Conservation (phyloP, 2,888 invertebrate species). For the Orchestes rusci region DNA sequence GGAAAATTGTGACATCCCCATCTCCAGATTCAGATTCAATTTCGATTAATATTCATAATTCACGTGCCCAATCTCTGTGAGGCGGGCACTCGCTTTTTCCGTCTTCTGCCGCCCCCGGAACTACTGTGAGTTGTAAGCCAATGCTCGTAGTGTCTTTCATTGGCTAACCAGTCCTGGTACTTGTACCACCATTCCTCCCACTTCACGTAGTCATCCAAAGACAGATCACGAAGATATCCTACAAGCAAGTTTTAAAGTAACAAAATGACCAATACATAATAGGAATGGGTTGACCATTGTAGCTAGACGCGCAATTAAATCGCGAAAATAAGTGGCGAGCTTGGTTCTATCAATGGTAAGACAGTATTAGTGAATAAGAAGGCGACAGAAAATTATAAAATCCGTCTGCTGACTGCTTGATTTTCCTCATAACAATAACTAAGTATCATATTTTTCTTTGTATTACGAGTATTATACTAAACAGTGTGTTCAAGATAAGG, state of each 20-base stretch:
- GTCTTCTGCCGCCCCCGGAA: slow-evolving; percentile 22
- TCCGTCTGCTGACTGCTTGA: too few relatives aligned
- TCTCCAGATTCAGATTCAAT: slow-evolving; percentile 30
- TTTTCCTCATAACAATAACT: too few relatives aligned
- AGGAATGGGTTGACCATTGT: not conserved
- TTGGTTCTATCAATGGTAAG: too few relatives aligned
- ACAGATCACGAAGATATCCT: slow-evolving; percentile 57
- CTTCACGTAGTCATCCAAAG: slow-evolving; percentile 77
- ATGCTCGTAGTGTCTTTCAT: slow-evolving; percentile 69
- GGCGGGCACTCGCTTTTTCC: slow-evolving; percentile 37
- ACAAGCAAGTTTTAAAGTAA: not conserved
- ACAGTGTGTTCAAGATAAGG: too few relatives aligned
- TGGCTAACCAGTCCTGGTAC: slow-evolving; percentile 84
- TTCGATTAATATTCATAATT: too few relatives aligned
- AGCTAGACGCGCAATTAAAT: too few relatives aligned
- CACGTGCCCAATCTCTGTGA: slow-evolving; percentile 37
- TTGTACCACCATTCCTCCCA: slow-evolving; percentile 96
- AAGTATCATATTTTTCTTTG: too few relatives aligned
- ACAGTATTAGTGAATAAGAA: too few relatives aligned
- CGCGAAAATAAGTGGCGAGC: too few relatives aligned
- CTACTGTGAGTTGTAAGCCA: slow-evolving; percentile 51
- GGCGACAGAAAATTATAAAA: too few relatives aligned
- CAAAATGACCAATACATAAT: not conserved
- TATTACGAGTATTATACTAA: too few relatives aligned
- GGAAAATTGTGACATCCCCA: too few relatives aligned